A percentile compares a stretch with the other conserved stretches of the same genome.
phyloP scores from a whole-genome alignment of 2,797 vertebrate species.

The Pipistrellus pipistrellus region DNA sequence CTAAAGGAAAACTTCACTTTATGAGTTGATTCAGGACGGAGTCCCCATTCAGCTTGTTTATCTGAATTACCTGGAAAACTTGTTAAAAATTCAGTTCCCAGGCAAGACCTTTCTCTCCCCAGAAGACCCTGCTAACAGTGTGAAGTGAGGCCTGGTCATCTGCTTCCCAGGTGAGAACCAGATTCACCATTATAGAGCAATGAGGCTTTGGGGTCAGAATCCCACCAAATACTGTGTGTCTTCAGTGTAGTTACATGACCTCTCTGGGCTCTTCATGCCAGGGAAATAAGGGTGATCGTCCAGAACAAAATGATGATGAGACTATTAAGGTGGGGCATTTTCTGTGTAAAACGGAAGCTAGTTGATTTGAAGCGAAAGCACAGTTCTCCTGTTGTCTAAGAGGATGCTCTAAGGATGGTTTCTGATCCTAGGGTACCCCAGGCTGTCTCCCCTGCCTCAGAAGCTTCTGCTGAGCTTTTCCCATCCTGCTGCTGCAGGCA shows the following conservation, averaged over 20 bases:
- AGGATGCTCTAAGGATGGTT: neutral
- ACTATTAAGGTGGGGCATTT: neutral
- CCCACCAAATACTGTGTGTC: neutral
- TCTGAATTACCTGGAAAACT: neutral
- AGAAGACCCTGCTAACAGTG: neutral
- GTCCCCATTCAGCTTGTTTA: neutral
- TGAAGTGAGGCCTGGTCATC: no score
- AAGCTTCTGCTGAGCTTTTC: constrained; percentile 8
- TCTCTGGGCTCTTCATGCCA: constrained; percentile 54
- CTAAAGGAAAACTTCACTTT: neutral
- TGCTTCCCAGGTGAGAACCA: neutral
- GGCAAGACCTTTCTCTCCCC: neutral
- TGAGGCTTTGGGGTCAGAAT: neutral
- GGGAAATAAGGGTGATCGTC: neutral
- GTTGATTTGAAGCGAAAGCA: neutral
- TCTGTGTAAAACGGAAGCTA: neutral
- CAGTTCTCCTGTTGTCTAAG: neutral
- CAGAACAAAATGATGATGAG: constrained; percentile 41
- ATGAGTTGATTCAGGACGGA: neutral
- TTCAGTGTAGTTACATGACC: constrained; percentile 3
- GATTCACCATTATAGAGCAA: neutral
- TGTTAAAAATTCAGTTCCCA: neutral
- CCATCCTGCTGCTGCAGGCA: neutral
- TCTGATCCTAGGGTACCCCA: neutral
- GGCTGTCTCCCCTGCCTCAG: neutral